Base-by-base conservation (phyloP, 2,797 vertebrate species). In the Sebastes kiyomatsui region DNA sequence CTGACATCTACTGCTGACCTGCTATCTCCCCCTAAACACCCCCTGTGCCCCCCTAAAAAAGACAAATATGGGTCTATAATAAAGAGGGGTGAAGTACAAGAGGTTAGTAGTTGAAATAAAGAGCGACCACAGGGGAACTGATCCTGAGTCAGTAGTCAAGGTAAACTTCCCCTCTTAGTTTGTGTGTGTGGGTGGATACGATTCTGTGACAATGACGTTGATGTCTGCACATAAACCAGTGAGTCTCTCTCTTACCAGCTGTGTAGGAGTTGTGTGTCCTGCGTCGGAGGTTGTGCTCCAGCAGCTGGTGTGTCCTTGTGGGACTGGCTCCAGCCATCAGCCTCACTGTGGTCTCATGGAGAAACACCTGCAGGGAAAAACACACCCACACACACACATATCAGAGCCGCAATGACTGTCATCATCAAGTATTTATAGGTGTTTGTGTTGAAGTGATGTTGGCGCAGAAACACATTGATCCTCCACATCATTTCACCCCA, bases 281-380 rank as follows among this genome's bases (percentile, higher is more conserved):
- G 32, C 98, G 94, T 58, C 98, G 95, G 75, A 99, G 94, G 91
- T 97, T 99, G 94, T 99, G 98, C 88, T 99, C 98, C 93, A 99
- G 93, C 74, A 99, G 96, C 94, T 98, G 99, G 93, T 99, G 99
- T 4, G 99, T 99, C 52, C 98, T 96, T 1, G 98, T 99, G 55
- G 99, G 99, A 94, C 99, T 99, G 87, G 99, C 99, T 66, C 99
- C 99, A 0, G 99, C 99, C 98, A 99, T 99, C 88, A 99, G 93
- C 72, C 99, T 97, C 85, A 99, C 98, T 0, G 98, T 99, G 72
- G 99, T 99, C 94, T 99, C 99, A 0, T 99, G 99, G 38, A 99
- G 96, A 82, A 99, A 99, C 85, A 99, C 96, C 99, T 99, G 87
- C n/a, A 65, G 64, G 23, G 14, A 28, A 49, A 13, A 74, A 75